These are phyloP conservation scores for Petrocephalus sullivani DNA, from an alignment of 2,797 vertebrate genomes.

Conservation along the genomic window DNA sequence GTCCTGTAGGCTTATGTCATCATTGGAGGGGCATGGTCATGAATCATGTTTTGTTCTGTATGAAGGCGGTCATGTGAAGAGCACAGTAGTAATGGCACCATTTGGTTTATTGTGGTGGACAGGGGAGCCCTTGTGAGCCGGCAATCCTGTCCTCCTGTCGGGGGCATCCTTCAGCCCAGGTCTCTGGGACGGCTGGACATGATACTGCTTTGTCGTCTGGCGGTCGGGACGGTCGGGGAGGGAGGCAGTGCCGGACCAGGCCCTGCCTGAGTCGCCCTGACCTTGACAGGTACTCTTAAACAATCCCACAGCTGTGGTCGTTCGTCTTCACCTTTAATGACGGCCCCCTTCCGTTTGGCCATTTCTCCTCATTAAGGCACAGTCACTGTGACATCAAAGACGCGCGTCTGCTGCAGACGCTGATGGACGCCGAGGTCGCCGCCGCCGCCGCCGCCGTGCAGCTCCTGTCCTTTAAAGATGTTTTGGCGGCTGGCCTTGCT, in stretches of 20 bases:
- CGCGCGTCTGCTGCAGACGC: conserved; percentile 49
- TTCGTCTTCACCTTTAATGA: not conserved
- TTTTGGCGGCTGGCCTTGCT: conserved; percentile 51
- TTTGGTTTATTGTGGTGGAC: not conserved
- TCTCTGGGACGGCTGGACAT: conserved; percentile 38
- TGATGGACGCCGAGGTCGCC: conserved; percentile 63
- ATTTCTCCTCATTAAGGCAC: conserved; percentile 29
- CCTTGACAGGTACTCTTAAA: conserved; percentile 11
- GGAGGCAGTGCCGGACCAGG: conserved; percentile 15
- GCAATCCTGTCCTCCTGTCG: not conserved
- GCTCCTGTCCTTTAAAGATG: conserved; percentile 66
- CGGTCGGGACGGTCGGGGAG: conserved; percentile 27
- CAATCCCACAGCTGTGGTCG: not conserved
- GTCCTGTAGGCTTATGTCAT: not conserved
- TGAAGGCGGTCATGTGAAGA: not conserved
- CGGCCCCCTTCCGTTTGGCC: not conserved
- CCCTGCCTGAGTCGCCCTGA: conserved; percentile 31
- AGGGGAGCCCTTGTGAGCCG: not conserved
- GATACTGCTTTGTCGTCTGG: conserved; percentile 35
- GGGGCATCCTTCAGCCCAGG: conserved; percentile 28
- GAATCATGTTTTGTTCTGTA: not conserved
- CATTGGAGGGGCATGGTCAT: not conserved
- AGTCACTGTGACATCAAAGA: conserved; percentile 41
- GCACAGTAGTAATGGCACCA: not conserved
- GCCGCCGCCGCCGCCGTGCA: conserved; percentile 62